Evolutionary conservation across 2,888 invertebrate genomes (phyloP), one percentile per base, ranked within the genome.

Genomic region (Leptopterna dolabrata): DNA sequence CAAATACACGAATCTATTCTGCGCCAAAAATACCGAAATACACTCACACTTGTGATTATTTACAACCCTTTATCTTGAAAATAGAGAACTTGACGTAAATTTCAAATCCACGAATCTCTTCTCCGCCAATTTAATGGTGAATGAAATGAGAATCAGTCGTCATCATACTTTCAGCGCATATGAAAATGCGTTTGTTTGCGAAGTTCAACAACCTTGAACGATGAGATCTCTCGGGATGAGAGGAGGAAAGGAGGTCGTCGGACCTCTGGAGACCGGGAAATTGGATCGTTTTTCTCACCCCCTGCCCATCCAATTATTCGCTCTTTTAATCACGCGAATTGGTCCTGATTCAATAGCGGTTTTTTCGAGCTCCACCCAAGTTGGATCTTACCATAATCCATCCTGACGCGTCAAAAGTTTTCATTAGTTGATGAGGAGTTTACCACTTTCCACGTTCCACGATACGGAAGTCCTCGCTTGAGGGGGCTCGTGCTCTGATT

Each of bases 261-360:
- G 47, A 14, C 16, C 63, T 24, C 63, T 11, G 24, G 63, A 63
- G 63, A 63, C 63, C 24, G 24, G 63, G 63, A 63, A 63, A 63
- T 63, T 63, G 63, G 63, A 63, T 63, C 63, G 63, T 63, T 63
- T 63, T 63, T 63, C 63, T 24, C 63, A 13, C 13, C 47, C 47
- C 24, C 24, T 11, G 63, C 24, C 63, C 63, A 6, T 63, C 63
- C 63, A 19, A 63, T 63, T 63, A 63, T 63, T 24, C 24, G 63
- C 63, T n/a, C 63, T 63, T 63, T 63, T 63, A 63, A 63, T 63
- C 63, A 63, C 63, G 63, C 63, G 63, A 63, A 63, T 63, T 63
- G 63, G 24, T 63, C 63, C 24, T 63, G 19, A 63, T 63, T 63
- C 24, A 63, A 63, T 63, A 63, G 63, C 24, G 63, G 63, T 13